Base-by-base conservation (phyloP, 2,888 invertebrate species). In the Acanthoscelides obtectus region DNA sequence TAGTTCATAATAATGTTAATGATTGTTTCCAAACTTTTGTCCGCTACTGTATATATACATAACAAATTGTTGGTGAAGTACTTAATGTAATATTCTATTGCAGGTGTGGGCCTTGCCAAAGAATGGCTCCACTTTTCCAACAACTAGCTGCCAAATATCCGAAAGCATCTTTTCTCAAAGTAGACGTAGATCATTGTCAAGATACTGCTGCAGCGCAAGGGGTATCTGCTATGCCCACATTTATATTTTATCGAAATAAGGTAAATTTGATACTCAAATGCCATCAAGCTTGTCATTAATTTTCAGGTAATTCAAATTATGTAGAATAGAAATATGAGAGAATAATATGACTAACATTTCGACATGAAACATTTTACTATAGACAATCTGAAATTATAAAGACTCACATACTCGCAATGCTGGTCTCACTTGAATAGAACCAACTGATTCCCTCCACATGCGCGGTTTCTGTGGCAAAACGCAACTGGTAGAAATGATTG, bases 141-240 rank as follows among this genome's bases (percentile, higher is more conserved):
- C 93, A 95, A 82, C 87, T 98, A 64, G 93, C 98, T 21, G 88
- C 88, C 8, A 95, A 95, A 85, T 99, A 95, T 85, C 91, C 94
- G 0, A 91, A 92, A 78, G 97, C 96, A 19, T 90, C 96, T 20
- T 99, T 99, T 83, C 86, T 97, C 20, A 97, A 98, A 87, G 95
- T 99, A 8, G 97, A 98, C 85, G 98, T 99, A 20, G 98, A 99
- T 82, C 91, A 93, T 85, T 98, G 96, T 80, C 92, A 92, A 78
- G 97, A 95, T 79, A 94, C 95, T 12, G 97, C 98, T 0, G 90
- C 92, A 22, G 88, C 90, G 19, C 94, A 98, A 83, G 95, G 95
- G 71, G 94, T 99, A 65, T 93, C 93, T 72, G 96, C 98, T 0
- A 98, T 99, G 98, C 99, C 99, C 22, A 99, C 99, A 0, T 99